Base-by-base conservation (phyloP, 2,888 invertebrate species). In the Creontiades dilutus region DNA sequence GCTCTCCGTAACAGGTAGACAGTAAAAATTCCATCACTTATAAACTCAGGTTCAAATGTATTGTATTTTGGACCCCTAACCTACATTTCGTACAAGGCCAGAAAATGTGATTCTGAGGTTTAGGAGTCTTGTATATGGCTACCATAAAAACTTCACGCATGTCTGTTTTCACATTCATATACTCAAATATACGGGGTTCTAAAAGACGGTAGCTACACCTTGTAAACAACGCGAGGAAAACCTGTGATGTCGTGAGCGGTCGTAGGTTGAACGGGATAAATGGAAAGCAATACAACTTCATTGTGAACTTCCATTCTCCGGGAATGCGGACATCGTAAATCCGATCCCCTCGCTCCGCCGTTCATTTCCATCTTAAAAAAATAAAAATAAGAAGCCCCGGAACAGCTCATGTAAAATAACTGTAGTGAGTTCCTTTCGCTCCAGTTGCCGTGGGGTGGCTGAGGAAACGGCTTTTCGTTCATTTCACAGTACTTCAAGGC, bases 311-410 rank as follows among this genome's bases (percentile, higher is more conserved):
- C n/a, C 19, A 61, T 61, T 61, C 61, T 61, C n/a, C 61, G 61
- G 61, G 61, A 19, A 61, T 61, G 61, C 61, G 19, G 61, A 61
- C 61, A 61, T 61, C 61, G 61, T 19, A 61, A 61, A 61, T 61
- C 19, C 61, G n/a, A 61, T n/a, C 61, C 61, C n/a, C 61, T 16
- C 19, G 19, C 61, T 19, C 3, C 52, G 37, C 11, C 52, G 3
- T 52, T 52, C 52, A 52, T 52, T n/a, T 52, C 52, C 52, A 7
- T 61, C 37, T 37, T 7, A 37, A 37, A 37, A 14, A 52, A 52
- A 52, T 7, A 52, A 52, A 11, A 2, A 1, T 52, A 5, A 11
- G 7, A 48, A 48, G 48, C 11, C 52, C 11, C 11, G 52, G 11
- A 52, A 52, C 52, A 16, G 52, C 52, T 52, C 52, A 13, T 7